Conservation (phyloP, 2,888 invertebrate species). For the Orgyia antiqua region DNA sequence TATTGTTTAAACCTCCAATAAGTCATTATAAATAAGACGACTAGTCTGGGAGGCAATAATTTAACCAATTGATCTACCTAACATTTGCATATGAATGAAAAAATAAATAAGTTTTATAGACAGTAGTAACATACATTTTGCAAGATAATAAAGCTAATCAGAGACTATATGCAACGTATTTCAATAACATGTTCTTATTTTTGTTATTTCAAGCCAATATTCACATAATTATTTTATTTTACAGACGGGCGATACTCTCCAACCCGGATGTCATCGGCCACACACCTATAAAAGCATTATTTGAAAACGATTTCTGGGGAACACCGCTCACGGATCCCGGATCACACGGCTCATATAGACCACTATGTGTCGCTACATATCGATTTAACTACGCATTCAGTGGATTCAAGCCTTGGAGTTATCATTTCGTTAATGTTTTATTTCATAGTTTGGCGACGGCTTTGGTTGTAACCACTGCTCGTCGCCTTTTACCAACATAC, state of each 20-base stretch:
- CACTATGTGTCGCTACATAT: constrained; percentile 93
- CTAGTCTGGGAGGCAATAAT: too few relatives aligned
- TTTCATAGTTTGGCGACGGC: constrained; percentile 92
- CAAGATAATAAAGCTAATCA: too few relatives aligned
- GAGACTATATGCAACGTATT: too few relatives aligned
- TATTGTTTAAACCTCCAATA: too few relatives aligned
- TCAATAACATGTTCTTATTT: too few relatives aligned
- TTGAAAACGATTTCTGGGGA: constrained; percentile 98
- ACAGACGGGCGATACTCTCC: constrained; percentile 95
- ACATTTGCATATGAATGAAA: too few relatives aligned
- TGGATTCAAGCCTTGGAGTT: constrained; percentile 88
- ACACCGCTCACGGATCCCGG: constrained; percentile 94
- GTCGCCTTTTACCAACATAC: constrained; percentile 81
- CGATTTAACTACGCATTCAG: constrained; percentile 89
- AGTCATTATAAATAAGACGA: too few relatives aligned
- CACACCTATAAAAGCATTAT: constrained; percentile 88
- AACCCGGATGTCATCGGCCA: constrained; percentile 94
- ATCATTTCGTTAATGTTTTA: constrained; percentile 91
- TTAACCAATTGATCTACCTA: too few relatives aligned
- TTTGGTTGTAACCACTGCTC: constrained; percentile 87
- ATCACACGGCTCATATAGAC: constrained; percentile 98
- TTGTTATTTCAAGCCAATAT: too few relatives aligned
- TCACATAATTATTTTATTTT: constrained; percentile 55
- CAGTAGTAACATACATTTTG: too few relatives aligned
- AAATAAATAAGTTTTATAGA: too few relatives aligned